Percentiles rank a stretch among this genome's conserved stretches.
Evolutionary conservation across 1,140 invertebrate species (phyloP).

Genomic region (Cherax quadricarinatus): DNA sequence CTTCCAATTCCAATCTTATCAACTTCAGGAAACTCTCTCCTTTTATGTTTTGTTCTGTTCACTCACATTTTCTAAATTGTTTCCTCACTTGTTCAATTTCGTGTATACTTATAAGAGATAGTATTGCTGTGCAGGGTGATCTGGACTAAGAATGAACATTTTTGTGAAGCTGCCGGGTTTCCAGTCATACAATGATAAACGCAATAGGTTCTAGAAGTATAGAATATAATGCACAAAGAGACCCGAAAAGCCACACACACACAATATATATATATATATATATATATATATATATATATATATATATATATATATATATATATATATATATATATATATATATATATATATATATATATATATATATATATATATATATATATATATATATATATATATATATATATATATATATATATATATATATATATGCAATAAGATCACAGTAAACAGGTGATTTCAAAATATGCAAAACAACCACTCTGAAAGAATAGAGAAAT

Average conservation of each 20-base stretch:
- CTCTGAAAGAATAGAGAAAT: too few relatives aligned
- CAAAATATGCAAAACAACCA: too few relatives aligned
- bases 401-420: too few relatives aligned
- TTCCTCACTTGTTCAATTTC: not conserved
- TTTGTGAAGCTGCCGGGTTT: too few relatives aligned
- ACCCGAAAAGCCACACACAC: not conserved
- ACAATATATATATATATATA: not conserved
- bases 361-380: not conserved
- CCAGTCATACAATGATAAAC: too few relatives aligned
- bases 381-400: not conserved
- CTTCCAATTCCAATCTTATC: conserved; percentile 1
- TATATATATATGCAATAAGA: too few relatives aligned
- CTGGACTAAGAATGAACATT: not conserved
- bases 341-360: too few relatives aligned
- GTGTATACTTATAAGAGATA: not conserved
- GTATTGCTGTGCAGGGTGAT: not conserved
- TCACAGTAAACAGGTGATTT: too few relatives aligned
- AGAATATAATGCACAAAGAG: not conserved
- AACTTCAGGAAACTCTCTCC: not conserved
- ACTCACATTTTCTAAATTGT: not conserved
- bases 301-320: too few relatives aligned
- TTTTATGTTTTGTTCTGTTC: conserved; percentile 12
- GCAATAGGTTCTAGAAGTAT: too few relatives aligned
- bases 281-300: too few relatives aligned
- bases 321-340: too few relatives aligned